A percentile compares a stretch with the other conserved stretches of the same genome.
These are phyloP conservation scores for Nemurella pictetii DNA, from an alignment of 2,888 invertebrate species.

Conservation along the genomic window DNA sequence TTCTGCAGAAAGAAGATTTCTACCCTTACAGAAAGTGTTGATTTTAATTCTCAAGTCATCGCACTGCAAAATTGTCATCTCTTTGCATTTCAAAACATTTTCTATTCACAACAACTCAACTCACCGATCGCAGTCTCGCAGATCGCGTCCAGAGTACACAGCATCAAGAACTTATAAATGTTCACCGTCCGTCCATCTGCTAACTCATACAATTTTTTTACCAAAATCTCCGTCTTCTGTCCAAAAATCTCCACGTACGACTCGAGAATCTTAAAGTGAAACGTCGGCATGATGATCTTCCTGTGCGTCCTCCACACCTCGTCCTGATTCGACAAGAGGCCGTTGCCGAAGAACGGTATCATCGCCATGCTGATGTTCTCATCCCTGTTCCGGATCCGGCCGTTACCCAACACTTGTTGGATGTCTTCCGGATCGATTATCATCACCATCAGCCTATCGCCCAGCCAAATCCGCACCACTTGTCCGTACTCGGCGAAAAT, in stretches of 20 bases:
- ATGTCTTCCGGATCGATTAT: not conserved
- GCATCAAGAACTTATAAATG: not conserved
- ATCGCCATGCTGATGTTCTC: not conserved
- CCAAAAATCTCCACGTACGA: constrained; percentile 17
- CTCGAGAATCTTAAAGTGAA: constrained; percentile 24
- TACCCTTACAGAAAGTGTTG: no score
- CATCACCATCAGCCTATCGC: not conserved
- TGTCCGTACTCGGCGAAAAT: not conserved
- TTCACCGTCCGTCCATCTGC: not conserved
- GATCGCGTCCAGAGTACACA: constrained; percentile 15
- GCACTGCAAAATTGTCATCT: no score
- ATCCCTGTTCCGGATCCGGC: constrained; percentile 19
- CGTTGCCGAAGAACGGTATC: constrained; percentile 21
- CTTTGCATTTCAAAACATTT: no score
- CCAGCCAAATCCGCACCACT: constrained; percentile 2
- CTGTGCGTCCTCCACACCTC: constrained; percentile 23
- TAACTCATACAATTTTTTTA: not conserved
- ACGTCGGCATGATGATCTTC: constrained; percentile 20
- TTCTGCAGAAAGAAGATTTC: no score
- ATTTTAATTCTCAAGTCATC: no score
- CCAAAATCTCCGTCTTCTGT: not conserved
- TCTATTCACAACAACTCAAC: no score
- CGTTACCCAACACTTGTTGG: not conserved
- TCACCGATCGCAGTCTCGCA: constrained; percentile 22
- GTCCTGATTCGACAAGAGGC: not conserved